Percentiles rank a stretch among this genome's conserved stretches.
Evolutionary conservation across 2,113 vertebrate genomes (phyloP).

Genomic region (Suncus etruscus): DNA sequence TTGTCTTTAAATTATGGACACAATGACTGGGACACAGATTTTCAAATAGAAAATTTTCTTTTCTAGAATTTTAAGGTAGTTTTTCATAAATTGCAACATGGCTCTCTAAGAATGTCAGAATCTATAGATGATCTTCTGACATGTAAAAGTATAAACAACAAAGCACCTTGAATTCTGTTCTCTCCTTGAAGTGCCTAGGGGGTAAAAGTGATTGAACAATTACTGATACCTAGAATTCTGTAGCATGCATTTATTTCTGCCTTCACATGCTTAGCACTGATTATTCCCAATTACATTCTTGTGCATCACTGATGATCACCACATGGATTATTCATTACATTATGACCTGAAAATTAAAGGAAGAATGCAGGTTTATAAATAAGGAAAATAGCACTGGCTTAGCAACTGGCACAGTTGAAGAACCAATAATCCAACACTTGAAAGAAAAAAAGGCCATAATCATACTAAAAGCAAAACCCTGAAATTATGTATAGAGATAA

Average conservation of each 20-base stretch:
- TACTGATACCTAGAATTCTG: conserved; percentile 9
- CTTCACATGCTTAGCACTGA: conserved; percentile 36
- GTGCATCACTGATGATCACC: conserved; percentile 38
- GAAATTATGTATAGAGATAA: not conserved
- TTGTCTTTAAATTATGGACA: conserved; percentile 46
- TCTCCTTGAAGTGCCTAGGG: not conserved
- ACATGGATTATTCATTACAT: conserved; percentile 65
- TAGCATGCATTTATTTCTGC: not conserved
- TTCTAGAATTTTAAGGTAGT: conserved; percentile 52
- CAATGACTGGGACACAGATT: conserved; percentile 42
- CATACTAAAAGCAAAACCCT: not conserved
- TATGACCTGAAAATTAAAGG: conserved; percentile 63
- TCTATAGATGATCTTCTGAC: not conserved
- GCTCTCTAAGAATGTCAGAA: conserved; percentile 1
- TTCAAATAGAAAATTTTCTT: conserved; percentile 30
- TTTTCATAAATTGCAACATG: conserved; percentile 26
- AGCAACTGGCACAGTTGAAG: not conserved
- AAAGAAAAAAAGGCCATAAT: not conserved
- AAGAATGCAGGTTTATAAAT: conserved; percentile 54
- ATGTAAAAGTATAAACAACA: not conserved
- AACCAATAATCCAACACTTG: not conserved
- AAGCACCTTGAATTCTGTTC: not conserved
- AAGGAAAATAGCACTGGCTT: conserved; percentile 31
- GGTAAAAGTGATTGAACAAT: not conserved
- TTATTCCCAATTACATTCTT: conserved; percentile 60